Evolutionary conservation across 2,797 vertebrate genomes (phyloP).

Genomic region (Caiman crocodilus): DNA sequence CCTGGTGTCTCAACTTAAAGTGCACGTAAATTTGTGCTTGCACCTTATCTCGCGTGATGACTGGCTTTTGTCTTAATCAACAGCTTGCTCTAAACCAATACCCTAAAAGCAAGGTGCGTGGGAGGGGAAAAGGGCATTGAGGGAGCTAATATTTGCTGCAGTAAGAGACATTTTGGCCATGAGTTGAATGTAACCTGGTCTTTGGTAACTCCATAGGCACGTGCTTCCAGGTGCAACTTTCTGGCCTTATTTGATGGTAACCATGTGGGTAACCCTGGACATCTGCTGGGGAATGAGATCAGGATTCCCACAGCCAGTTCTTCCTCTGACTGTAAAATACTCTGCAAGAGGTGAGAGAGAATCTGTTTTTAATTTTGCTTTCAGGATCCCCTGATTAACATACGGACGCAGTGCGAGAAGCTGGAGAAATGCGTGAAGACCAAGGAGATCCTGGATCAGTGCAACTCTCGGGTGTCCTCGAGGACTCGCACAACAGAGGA

Average conservation of each 20-base stretch:
- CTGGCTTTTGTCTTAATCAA: no score
- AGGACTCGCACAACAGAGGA: slow-evolving; percentile 86
- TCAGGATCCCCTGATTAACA: slow-evolving; percentile 88
- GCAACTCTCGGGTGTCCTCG: slow-evolving; percentile 85
- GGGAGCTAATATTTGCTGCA: neutral
- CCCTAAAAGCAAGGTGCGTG: neutral
- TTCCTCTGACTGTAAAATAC: no score
- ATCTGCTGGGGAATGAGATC: neutral
- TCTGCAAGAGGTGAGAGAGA: neutral
- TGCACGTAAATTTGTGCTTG: no score
- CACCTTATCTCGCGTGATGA: no score
- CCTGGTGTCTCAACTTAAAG: no score
- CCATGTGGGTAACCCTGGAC: no score
- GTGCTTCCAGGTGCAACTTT: neutral
- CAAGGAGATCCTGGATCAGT: slow-evolving; percentile 85
- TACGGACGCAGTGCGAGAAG: slow-evolving; percentile 89
- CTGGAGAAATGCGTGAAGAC: slow-evolving; percentile 87
- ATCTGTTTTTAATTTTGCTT: neutral
- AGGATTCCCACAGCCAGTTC: neutral
- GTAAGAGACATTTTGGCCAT: neutral
- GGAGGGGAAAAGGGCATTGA: neutral
- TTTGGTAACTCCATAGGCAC: neutral
- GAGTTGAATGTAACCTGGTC: neutral
- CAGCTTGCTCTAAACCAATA: neutral
- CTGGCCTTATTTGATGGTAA: neutral